Evolutionary conservation across 53 echinoderm and acorn worm species (phyloP).

Genomic region (Glandiceps talaboti): DNA sequence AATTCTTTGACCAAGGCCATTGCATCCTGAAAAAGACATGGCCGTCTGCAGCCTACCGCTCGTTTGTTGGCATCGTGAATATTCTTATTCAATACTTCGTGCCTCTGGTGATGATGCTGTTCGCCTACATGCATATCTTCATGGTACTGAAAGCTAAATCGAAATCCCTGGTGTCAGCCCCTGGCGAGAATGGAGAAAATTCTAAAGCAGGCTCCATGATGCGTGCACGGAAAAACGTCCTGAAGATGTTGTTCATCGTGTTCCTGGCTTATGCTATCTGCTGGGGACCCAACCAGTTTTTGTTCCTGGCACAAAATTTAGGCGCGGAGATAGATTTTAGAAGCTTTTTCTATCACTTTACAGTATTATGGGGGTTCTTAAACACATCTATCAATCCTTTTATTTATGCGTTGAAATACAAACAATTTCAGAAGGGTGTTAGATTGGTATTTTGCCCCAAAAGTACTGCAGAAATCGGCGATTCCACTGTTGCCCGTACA

Average conservation of each 20-base stretch:
- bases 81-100: neutral
- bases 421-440: neutral
- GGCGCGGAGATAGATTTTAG: neutral
- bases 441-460: neutral
- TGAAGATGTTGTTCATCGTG: neutral
- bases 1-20: neutral
- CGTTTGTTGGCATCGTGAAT: neutral
- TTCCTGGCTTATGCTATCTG: neutral
- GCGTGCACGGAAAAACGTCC: neutral
- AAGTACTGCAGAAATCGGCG: neutral
- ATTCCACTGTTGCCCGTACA: neutral
- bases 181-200: neutral
- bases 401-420: neutral
- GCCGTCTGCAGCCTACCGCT: neutral
- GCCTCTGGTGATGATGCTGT: neutral
- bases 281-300: neutral
- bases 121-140: neutral
- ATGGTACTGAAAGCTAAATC: neutral
- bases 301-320: neutral
- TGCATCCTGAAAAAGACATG: neutral
- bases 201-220: neutral
- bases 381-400: neutral
- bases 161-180: neutral
- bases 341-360: neutral
- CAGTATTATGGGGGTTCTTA: neutral